Conservation (phyloP, 2,888 invertebrate species). For the Campoplex capitator region DNA sequence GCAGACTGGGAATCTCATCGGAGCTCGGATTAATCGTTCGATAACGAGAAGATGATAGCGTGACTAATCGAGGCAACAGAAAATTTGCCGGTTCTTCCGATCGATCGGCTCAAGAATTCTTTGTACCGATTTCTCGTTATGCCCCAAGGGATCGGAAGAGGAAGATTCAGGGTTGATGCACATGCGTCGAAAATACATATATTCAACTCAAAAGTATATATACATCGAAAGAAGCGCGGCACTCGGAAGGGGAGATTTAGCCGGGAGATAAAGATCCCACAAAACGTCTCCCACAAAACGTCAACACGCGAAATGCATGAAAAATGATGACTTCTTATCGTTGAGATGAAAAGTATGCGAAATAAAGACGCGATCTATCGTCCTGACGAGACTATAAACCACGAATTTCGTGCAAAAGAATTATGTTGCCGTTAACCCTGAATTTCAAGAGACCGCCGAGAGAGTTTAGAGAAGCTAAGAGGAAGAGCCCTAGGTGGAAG, state of each 20-base stretch:
- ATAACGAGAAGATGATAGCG: constrained; percentile 75
- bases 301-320: constrained; percentile 9
- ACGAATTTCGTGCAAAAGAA: constrained; percentile 57
- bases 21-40: constrained; percentile 72
- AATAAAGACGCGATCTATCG: constrained; percentile 44
- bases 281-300: constrained; percentile 1
- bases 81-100: constrained; percentile 62
- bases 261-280: constrained; percentile 56
- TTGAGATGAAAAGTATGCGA: constrained; percentile 31
- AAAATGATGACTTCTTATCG: constrained; percentile 36
- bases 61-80: constrained; percentile 74
- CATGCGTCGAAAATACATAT: constrained; percentile 42
- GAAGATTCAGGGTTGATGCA: constrained; percentile 22
- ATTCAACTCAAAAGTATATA: constrained; percentile 3
- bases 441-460: constrained; percentile 59
- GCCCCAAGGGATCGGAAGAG: constrained; percentile 41
- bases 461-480: constrained; percentile 55
- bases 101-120: constrained; percentile 51
- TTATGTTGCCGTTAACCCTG: constrained; percentile 67
- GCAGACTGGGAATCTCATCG: constrained; percentile 40
- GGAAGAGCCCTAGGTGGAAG: constrained; percentile 35
- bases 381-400: constrained; percentile 35
- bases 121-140: constrained; percentile 44
- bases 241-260: constrained; percentile 35
- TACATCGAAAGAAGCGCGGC: neutral